Base-by-base conservation (phyloP, 1,140 invertebrate genomes). In the Diploscapter pachys region DNA sequence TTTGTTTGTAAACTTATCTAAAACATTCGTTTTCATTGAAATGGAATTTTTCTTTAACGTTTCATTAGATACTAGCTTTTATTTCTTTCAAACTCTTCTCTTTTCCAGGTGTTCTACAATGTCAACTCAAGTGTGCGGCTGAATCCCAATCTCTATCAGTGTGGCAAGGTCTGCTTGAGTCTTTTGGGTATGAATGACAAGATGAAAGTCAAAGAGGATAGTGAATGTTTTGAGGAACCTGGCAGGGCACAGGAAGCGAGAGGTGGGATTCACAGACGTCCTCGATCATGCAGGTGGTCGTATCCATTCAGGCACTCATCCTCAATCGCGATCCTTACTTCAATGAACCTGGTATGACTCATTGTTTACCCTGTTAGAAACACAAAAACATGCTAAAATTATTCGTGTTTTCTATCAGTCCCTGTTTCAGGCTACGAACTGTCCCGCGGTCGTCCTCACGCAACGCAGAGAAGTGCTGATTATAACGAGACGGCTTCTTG, bases 141-240 rank as follows among this genome's bases (percentile, higher is more conserved):
- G 5, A 98, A 97, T 88, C 95, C 95, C 0, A 98, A 97, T 88
- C 88, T 97, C 0, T 97, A 97, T 83, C 93, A 95, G 84, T 93
- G 94, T 86, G 95, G 95, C 3, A 95, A 95, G 89, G 92, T 95
- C 3, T 96, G 94, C 83, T 92, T 96, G 0, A 94, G 93, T 63
- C 88, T 96, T n/a, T 87, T 97, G 57, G 94, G 94, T 31, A 31
- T 31, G 31, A 11, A 96, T 94, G 87, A 86, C 94, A 94, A 90
- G 91, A 52, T 94, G 94, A n/a, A 89, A 89, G 80, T 81, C 81
- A 70, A 63, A 73, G 13, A 31, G 31, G 31, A 31, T 31, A 31
- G n/a, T 9, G 52, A 52, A 70, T 48, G 57, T 6, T 50, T n/a
- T 31, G 5, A 6, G 31, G 52, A 62, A 59, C 53, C 31, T 11